Evolutionary conservation across 2,113 vertebrate species (phyloP).

Genomic region (Nothocercus nigrocapillus): DNA sequence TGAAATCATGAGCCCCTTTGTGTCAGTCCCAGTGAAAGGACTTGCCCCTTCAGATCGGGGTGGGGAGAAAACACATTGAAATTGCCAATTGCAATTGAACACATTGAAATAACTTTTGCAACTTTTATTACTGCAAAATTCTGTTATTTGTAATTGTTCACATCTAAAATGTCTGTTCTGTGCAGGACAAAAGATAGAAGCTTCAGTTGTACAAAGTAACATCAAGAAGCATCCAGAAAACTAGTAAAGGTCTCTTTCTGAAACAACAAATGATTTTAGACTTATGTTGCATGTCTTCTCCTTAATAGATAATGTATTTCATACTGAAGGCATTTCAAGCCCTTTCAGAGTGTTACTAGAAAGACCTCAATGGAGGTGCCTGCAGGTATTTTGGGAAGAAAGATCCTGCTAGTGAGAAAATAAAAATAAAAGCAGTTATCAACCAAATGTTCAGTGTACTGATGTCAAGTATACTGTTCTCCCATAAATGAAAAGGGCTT

Average conservation of each 20-base stretch:
- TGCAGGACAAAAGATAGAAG: not conserved
- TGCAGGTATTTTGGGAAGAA: not conserved
- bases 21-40: not conserved
- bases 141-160: not conserved
- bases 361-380: fast-evolving
- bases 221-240: not conserved
- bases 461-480: not conserved
- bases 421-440: not conserved
- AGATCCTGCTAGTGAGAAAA: not conserved
- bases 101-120: not conserved
- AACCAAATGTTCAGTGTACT: not conserved
- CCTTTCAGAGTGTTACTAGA: not conserved
- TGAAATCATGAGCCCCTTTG: not conserved
- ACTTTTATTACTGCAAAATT: not conserved
- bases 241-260: not conserved
- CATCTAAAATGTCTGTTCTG: not conserved
- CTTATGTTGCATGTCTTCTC: not conserved
- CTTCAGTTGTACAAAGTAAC: not conserved
- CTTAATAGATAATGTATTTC: not conserved
- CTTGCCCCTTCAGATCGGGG: not conserved
- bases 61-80: not conserved
- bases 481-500: not conserved
- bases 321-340: not conserved
- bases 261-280: not conserved
- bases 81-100: no score